phyloP scores from a whole-genome alignment of 2,113 vertebrate genomes.

The Channa maculata region DNA sequence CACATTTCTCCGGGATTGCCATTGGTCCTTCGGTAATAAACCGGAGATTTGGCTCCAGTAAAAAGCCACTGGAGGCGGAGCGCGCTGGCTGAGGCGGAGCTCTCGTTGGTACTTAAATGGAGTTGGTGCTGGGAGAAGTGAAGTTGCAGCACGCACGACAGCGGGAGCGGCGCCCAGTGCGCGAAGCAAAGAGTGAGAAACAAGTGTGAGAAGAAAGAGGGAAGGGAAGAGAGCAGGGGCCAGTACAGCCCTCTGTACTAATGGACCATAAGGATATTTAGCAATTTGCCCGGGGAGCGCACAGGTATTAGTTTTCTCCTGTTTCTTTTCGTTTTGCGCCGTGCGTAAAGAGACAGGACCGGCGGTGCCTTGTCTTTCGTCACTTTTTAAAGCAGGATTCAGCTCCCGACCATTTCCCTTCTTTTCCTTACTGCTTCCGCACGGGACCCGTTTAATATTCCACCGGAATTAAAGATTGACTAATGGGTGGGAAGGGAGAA shows the following conservation, averaged over 20 bases:
- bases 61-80: slow-evolving; percentile 37
- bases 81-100: slow-evolving; percentile 65
- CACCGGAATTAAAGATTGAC: slow-evolving; percentile 52
- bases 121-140: slow-evolving; percentile 27
- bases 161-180: slow-evolving; percentile 45
- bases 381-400: slow-evolving; percentile 4
- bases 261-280: slow-evolving; percentile 79
- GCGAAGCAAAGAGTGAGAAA: slow-evolving; percentile 23
- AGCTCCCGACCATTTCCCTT: neutral
- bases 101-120: slow-evolving; percentile 72
- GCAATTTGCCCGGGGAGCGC: slow-evolving; percentile 69
- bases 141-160: slow-evolving; percentile 52
- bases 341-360: slow-evolving; percentile 58
- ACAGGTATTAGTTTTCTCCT: slow-evolving; percentile 65
- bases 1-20: neutral
- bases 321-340: slow-evolving; percentile 14
- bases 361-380: neutral
- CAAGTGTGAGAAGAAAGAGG: no score
- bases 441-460: slow-evolving; percentile 17
- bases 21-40: slow-evolving; percentile 54
- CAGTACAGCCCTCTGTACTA: slow-evolving; percentile 53
- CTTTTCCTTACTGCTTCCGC: neutral
- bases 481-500: slow-evolving; percentile 41
- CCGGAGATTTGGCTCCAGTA: slow-evolving; percentile 49
- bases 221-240: slow-evolving; percentile 46